Evolutionary conservation across 23 tunicate species (phyloP).

Genomic region (Trididemnum miniatum): DNA sequence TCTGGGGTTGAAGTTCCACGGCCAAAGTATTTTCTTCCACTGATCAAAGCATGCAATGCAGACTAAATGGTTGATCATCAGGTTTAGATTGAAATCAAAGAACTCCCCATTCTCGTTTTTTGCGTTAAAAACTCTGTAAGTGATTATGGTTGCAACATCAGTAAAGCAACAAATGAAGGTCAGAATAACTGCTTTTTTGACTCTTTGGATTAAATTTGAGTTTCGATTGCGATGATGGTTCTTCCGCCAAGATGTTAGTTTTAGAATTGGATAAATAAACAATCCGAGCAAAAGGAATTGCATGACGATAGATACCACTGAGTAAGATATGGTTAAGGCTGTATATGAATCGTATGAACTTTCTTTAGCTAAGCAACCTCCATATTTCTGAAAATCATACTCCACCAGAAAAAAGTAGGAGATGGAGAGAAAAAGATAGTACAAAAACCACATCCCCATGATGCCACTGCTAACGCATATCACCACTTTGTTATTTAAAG

Average conservation of each 20-base stretch:
- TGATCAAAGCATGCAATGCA: constrained; percentile 62
- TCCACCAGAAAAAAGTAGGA: constrained; percentile 10
- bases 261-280: constrained; percentile 53
- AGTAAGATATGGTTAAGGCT: constrained; percentile 28
- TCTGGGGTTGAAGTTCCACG: constrained; percentile 39
- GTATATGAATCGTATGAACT: neutral
- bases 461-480: constrained; percentile 29
- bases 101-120: neutral
- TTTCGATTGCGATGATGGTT: neutral
- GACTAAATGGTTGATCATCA: constrained; percentile 41
- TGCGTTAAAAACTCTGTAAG: neutral
- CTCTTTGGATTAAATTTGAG: constrained; percentile 13
- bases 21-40: constrained; percentile 53
- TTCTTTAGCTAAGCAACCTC: constrained; percentile 27
- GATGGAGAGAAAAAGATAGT: constrained; percentile 12
- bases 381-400: constrained; percentile 23
- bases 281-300: constrained; percentile 61
- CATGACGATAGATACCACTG: constrained; percentile 41
- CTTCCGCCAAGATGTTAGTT: neutral
- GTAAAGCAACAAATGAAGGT: constrained; percentile 41
- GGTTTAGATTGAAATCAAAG: constrained; percentile 26
- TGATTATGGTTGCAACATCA: constrained; percentile 37
- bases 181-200: constrained; percentile 53
- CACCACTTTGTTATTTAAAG: constrained; percentile 39
- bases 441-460: constrained; percentile 42